Conservation (phyloP, 2,888 invertebrate genomes). For the Hypomecis atomaria region DNA sequence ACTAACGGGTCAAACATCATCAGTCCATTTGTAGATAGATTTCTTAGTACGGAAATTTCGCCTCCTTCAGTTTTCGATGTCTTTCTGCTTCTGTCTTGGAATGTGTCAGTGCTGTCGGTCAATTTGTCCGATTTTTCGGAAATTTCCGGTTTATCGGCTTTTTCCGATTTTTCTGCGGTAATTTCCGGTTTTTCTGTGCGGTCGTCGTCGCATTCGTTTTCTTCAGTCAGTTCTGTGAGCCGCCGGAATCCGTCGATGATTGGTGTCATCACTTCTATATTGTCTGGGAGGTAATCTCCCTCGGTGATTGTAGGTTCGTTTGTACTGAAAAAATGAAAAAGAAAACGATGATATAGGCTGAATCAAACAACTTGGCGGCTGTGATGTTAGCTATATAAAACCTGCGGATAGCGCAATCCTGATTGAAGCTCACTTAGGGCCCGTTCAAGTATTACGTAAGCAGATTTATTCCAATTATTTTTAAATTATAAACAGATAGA, state of each 20-base stretch:
- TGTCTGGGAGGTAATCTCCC: constrained; percentile 77
- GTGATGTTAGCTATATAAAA: too few species aligned
- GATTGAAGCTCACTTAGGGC: too few species aligned
- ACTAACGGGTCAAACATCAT: constrained; percentile 82
- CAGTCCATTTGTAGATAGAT: constrained; percentile 76
- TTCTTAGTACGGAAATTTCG: constrained; percentile 69
- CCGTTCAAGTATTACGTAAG: too few species aligned
- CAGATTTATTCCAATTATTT: too few species aligned
- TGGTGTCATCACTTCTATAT: constrained; percentile 80
- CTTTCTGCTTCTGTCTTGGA: constrained; percentile 68
- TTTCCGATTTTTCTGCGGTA: constrained; percentile 50
- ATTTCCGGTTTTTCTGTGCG: constrained; percentile 16
- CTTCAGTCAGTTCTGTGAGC: constrained; percentile 59
- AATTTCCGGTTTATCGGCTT: constrained; percentile 8
- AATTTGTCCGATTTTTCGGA: constrained; percentile 26
- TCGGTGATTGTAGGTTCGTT: constrained; percentile 74
- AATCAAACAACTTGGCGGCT: too few species aligned
- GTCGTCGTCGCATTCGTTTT: constrained; percentile 52
- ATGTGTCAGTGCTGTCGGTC: constrained; percentile 62
- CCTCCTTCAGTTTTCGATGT: constrained; percentile 67
- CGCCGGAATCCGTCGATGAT: constrained; percentile 76
- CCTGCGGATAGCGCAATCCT: too few species aligned
- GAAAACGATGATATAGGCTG: too few species aligned
- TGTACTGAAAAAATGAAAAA: constrained; percentile 62
- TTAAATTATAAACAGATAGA: too few species aligned